These are phyloP conservation scores for Rhinopomastus cyanomelas DNA, from an alignment of 2,113 vertebrate genomes.

Conservation along the genomic window DNA sequence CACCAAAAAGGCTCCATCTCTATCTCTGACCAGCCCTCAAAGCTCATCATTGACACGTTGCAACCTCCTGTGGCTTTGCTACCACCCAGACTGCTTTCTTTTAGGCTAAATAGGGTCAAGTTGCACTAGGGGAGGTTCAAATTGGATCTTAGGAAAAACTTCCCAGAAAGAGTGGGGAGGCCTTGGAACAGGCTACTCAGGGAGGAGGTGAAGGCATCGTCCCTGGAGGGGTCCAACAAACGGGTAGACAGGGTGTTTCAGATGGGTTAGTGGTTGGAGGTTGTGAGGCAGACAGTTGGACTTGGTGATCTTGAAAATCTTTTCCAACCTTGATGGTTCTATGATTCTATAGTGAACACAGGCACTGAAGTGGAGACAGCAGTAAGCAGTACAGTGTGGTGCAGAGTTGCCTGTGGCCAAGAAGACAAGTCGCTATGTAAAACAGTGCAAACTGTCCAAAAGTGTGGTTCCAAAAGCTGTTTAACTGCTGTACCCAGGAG, in stretches of 20 bases:
- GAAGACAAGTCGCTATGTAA: background rate
- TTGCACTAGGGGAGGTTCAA: no score
- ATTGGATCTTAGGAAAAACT: no score
- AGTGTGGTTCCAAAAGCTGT: background rate
- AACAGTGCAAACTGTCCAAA: background rate
- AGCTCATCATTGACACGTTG: background rate
- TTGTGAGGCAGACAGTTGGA: no score
- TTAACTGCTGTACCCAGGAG: background rate
- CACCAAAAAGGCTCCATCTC: background rate
- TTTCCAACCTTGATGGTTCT: no score
- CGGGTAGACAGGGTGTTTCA: no score
- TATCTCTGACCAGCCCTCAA: background rate
- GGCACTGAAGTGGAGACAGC: background rate
- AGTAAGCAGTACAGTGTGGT: accelerated
- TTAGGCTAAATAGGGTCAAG: no score
- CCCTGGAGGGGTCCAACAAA: no score
- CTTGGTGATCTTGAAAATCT: no score
- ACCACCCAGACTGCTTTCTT: background rate
- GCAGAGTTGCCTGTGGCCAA: background rate
- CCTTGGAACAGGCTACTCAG: no score
- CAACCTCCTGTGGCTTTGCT: background rate
- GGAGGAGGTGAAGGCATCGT: no score
- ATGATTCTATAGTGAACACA: background rate
- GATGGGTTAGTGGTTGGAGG: no score
- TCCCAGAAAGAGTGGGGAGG: no score